Percentiles rank a stretch among this genome's conserved stretches.
phyloP scores from a whole-genome alignment of 2,797 vertebrate genomes.

The Pempheris klunzingeri region DNA sequence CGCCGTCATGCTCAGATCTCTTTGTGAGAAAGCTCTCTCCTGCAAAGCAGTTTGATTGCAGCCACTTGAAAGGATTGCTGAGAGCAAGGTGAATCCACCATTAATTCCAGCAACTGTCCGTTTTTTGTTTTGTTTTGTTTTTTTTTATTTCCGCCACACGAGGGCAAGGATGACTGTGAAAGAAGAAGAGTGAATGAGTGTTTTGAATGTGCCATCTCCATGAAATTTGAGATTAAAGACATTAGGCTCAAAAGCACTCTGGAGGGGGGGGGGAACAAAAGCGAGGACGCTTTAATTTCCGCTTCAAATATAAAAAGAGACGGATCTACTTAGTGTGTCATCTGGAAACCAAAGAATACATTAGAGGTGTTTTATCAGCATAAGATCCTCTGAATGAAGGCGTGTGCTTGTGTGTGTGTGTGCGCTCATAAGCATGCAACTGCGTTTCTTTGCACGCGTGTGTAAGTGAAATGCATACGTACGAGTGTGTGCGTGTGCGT shows the following conservation, averaged over 20 bases:
- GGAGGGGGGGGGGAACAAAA: conserved; percentile 39
- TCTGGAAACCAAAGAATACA: conserved; percentile 86
- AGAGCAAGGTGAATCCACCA: conserved; percentile 48
- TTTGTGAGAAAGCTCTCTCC: conserved; percentile 47
- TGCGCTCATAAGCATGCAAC: neutral
- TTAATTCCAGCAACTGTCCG: conserved; percentile 28
- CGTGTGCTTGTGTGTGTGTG: conserved; percentile 5
- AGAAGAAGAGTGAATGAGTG: conserved; percentile 57
- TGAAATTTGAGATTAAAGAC: conserved; percentile 88
- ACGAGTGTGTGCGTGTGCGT: conserved; percentile 22
- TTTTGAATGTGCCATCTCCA: conserved; percentile 69
- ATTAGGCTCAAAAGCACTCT: conserved; percentile 81
- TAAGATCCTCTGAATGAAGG: conserved; percentile 60
- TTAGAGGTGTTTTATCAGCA: conserved; percentile 80
- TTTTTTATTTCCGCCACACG: conserved; percentile 20
- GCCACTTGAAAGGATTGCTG: conserved; percentile 62
- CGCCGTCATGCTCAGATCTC: conserved; percentile 34
- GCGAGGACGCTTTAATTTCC: conserved; percentile 83
- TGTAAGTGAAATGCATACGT: conserved; percentile 56
- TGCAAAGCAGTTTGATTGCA: conserved; percentile 58
- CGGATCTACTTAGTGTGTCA: conserved; percentile 71
- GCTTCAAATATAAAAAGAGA: conserved; percentile 81
- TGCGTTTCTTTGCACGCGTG: conserved; percentile 47
- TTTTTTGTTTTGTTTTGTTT: conserved; percentile 4
- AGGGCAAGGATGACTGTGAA: conserved; percentile 35